phyloP scores from a whole-genome alignment of 1,140 invertebrate species.

The Eciton burchellii region DNA sequence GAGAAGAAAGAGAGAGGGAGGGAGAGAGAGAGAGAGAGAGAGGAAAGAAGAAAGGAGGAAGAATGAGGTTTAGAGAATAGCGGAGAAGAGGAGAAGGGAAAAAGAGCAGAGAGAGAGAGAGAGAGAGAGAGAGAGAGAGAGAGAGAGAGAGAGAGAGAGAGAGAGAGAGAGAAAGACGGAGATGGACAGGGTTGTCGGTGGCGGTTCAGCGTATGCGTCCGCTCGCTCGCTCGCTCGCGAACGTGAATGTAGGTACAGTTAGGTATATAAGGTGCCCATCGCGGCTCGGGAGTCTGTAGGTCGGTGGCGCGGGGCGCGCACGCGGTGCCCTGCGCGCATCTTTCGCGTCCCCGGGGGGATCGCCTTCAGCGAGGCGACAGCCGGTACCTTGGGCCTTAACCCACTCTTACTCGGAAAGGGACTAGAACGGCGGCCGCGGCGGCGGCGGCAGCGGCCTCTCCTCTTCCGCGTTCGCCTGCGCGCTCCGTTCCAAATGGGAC shows the following conservation, averaged over 20 bases:
- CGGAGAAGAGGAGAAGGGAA: not conserved
- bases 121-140: not conserved
- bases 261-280: constrained; percentile 80
- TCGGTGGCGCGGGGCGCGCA: constrained; percentile 78
- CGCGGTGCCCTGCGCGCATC: constrained; percentile 67
- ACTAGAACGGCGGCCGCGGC: constrained; percentile 78
- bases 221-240: constrained; percentile 72
- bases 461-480: constrained; percentile 75
- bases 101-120: not conserved
- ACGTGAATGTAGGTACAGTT: constrained; percentile 80
- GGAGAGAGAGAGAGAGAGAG: constrained; percentile 23
- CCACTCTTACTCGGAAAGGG: constrained; percentile 83
- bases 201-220: constrained; percentile 62
- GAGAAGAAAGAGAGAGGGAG: constrained; percentile 20
- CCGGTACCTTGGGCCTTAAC: constrained; percentile 85
- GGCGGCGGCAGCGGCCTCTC: constrained; percentile 72
- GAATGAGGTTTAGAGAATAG: too few relatives aligned
- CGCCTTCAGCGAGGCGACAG: constrained; percentile 76
- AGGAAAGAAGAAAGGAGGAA: not conserved
- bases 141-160: not conserved
- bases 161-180: constrained; percentile 5
- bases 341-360: constrained; percentile 79
- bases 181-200: constrained; percentile 36
- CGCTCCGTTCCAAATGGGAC: not conserved
- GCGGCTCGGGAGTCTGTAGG: constrained; percentile 81